Evolutionary conservation across 1,140 invertebrate genomes (phyloP).

Genomic region (Centruroides sculpturatus): DNA sequence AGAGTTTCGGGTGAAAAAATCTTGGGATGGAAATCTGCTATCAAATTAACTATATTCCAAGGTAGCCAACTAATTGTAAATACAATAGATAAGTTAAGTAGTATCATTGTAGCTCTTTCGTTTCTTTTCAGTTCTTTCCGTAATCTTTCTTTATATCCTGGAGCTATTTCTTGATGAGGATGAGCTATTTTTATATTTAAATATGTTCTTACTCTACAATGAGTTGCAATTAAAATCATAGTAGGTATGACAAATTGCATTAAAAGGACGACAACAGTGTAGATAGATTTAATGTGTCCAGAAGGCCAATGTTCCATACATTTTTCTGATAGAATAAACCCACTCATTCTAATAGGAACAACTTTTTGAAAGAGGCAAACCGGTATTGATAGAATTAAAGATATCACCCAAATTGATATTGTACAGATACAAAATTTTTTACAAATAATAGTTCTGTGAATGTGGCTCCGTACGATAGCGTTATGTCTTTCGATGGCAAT

Average conservation of each 20-base stretch:
- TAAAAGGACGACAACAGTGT: constrained; percentile 36
- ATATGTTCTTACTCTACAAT: constrained; percentile 36
- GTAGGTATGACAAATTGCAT: constrained; percentile 41
- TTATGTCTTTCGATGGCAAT: constrained; percentile 39
- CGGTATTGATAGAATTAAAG: constrained; percentile 35
- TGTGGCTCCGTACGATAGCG: constrained; percentile 1
- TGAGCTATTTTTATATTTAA: constrained; percentile 20
- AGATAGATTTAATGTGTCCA: constrained; percentile 30
- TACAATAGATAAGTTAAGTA: constrained; percentile 25
- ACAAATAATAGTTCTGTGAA: neutral
- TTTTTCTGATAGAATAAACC: constrained; percentile 26
- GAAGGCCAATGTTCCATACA: constrained; percentile 34
- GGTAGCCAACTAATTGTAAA: constrained; percentile 35
- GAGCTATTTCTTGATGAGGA: constrained; percentile 1
- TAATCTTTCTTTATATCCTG: neutral
- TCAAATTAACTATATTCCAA: constrained; percentile 37
- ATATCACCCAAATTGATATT: constrained; percentile 38
- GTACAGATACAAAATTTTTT: constrained; percentile 23
- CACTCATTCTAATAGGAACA: constrained; percentile 25
- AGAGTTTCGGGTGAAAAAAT: constrained; percentile 24
- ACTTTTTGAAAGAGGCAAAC: constrained; percentile 35
- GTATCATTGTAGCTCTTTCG: constrained; percentile 32
- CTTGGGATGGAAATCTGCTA: constrained; percentile 28
- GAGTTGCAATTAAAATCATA: constrained; percentile 36
- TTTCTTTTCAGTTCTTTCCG: constrained; percentile 34